Base-by-base conservation (phyloP, 2,797 vertebrate genomes). In the Enteromius paludinosus region DNA sequence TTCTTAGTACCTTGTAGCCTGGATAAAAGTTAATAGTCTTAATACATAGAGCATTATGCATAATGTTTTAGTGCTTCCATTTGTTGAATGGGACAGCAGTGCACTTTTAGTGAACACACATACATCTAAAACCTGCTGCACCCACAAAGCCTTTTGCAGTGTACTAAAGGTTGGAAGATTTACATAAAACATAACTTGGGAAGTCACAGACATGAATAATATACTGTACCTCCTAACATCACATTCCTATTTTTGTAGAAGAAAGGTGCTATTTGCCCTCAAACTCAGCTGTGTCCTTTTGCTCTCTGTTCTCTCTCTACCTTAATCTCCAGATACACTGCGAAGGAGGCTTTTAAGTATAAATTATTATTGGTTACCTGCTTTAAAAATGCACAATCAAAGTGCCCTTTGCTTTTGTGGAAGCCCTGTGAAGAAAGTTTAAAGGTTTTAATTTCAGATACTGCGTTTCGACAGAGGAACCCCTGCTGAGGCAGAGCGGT, bases 151-250 rank as follows among this genome's bases (percentile, higher is more conserved):
- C 17, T 11, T 78, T 66, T 73, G 15, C 30, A 41, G 20, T 68
- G 35, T 80, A 25, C 70, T 56, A 73, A 74, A 83, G 79, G 56
- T 72, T 35, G 15, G 30, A 68, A 61, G 12, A 62, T 80, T 66
- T 78, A 56, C 28, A 76, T 72, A 59, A 79, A 85, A 83, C 65
- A 76, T 76, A 30, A 82, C 35, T 41, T 68, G 30, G 23, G 66
- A 61, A 83, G 30, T 23, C 30, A 54, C 20, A 72, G 20, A 66
- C 43, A 82, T 84, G 49, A 88, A 86, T 87, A 84, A 87, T 76
- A 79, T 62, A 87, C 83, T 76, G 77, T 62, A 87, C 83, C 28
- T 66, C 43, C 75, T 83, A 43, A 86, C 85, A 84, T 76, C 23
- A 41, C 43, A 83, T 72, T 78, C 18, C 45, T 33, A 74, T 74